phyloP scores from a whole-genome alignment of 2,888 invertebrate genomes.

The Philopedon plagiatum region DNA sequence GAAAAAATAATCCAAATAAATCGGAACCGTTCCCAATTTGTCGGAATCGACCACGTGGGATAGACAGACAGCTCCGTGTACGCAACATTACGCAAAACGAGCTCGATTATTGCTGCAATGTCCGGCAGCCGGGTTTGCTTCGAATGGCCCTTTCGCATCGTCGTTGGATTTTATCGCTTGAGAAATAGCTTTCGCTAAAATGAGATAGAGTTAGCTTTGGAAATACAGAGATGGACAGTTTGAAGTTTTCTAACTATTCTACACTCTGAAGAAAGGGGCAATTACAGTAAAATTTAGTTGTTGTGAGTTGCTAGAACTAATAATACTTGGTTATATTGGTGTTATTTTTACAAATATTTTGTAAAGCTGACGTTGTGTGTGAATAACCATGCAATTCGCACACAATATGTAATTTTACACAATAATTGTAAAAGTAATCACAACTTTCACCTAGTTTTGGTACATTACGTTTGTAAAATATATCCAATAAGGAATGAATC shows the following conservation, averaged over 20 bases:
- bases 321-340: too few species aligned
- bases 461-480: too few species aligned
- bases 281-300: too few species aligned
- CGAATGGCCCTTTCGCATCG: conserved; percentile 36
- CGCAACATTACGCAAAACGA: conserved; percentile 51
- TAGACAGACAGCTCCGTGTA: conserved; percentile 38
- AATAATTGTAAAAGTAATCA: too few species aligned
- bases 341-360: too few species aligned
- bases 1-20: conserved; percentile 15
- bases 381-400: too few species aligned
- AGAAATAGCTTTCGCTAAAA: conserved; percentile 55
- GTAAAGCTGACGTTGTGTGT: too few species aligned
- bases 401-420: too few species aligned
- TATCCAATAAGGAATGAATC: too few species aligned
- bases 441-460: too few species aligned
- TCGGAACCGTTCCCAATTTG: conserved; percentile 18
- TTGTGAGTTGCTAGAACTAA: too few species aligned
- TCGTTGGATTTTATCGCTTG: conserved; percentile 48
- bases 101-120: conserved; percentile 46
- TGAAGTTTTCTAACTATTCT: not conserved
- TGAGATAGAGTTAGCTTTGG: conserved; percentile 44
- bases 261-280: too few species aligned
- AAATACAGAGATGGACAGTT: not conserved
- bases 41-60: conserved; percentile 43
- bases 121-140: conserved; percentile 42